A percentile compares a stretch with the other conserved stretches of the same genome.
These are phyloP conservation scores for Parascotia fuliginaria DNA, from an alignment of 2,888 invertebrate genomes.

Conservation along the genomic window DNA sequence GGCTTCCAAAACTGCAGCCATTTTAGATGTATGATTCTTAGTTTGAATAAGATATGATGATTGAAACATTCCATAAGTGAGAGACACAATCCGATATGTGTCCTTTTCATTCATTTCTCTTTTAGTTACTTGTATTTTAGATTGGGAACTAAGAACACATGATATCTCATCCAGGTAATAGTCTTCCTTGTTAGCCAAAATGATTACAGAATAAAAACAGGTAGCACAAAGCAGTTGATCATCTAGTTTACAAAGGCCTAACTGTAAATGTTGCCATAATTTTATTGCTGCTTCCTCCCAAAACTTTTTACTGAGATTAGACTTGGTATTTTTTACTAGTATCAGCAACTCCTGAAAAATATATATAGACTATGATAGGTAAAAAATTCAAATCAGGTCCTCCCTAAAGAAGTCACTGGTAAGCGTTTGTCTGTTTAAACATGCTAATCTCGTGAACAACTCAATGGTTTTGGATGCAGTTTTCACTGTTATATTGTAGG, in stretches of 20 bases:
- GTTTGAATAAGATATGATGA: constrained; percentile 62
- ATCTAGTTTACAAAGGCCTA: constrained; percentile 63
- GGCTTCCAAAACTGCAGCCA: constrained; percentile 47
- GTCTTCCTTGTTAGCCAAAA: constrained; percentile 51
- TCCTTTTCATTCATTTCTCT: no score
- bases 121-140: no score
- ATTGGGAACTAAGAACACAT: constrained; percentile 35
- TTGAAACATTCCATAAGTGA: constrained; percentile 80
- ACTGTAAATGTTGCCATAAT: constrained; percentile 65
- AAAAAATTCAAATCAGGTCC: no score
- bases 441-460: no score
- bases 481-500: no score
- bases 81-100: constrained; percentile 52
- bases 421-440: no score
- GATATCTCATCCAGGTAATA: constrained; percentile 54
- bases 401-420: no score
- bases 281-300: constrained; percentile 54
- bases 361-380: no score
- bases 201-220: constrained; percentile 68
- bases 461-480: no score
- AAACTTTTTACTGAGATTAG: constrained; percentile 27
- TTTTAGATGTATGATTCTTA: constrained; percentile 18
- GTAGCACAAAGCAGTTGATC: constrained; percentile 75
- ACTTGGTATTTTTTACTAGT: constrained; percentile 47
- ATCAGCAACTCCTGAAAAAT: constrained; percentile 65